Base-by-base conservation (phyloP, 2,797 vertebrate genomes). In the Petrocephalus sullivani region DNA sequence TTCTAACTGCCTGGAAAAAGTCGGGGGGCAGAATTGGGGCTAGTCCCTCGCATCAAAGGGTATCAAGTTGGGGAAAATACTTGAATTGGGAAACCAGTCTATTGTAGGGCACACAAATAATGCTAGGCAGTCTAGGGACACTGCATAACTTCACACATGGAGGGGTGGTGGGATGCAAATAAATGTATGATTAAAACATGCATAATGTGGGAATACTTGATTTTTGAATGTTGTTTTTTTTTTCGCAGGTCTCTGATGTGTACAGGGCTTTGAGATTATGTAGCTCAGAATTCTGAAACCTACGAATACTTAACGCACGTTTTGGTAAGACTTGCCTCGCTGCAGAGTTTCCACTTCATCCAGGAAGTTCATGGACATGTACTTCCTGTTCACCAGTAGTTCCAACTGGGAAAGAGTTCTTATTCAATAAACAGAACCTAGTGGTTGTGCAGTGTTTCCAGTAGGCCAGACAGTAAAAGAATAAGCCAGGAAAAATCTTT, bases 181-280 rank as follows among this genome's bases (percentile, higher is more conserved):
- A 82, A 82, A 49, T 53, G 49, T 82, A 82, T 82, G 82, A 54
- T 56, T 23, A 84, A 83, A 84, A 84, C 19, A 49, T 84, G 21
- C 82, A 84, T 3, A 71, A 71, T 23, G 61, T 84, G 51, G n/a
- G 41, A 56, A 51, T 28, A 23, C 51, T 53, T 84, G 51, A 53
- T 21, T 84, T 23, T 23, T 53, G 82, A 51, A 21, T 16, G 46
- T 84, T 54, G 12, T 54, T 49, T 54, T 84, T 61, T 16, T 46
- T 54, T 84, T 54, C 0, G 10, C 51, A 14, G 49, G 19, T 84
- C 23, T 84, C 51, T 56, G 46, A 16, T 84, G n/a, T 84, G 46
- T 84, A 23, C 82, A 49, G 16, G 41, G 41, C 19, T 81, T 46
- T 10, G 41, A 2, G 75, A 16, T 81, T 49, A 81, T 28, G n/a